Base-by-base conservation (phyloP, 2,888 invertebrate genomes). In the Germaria angustata region DNA sequence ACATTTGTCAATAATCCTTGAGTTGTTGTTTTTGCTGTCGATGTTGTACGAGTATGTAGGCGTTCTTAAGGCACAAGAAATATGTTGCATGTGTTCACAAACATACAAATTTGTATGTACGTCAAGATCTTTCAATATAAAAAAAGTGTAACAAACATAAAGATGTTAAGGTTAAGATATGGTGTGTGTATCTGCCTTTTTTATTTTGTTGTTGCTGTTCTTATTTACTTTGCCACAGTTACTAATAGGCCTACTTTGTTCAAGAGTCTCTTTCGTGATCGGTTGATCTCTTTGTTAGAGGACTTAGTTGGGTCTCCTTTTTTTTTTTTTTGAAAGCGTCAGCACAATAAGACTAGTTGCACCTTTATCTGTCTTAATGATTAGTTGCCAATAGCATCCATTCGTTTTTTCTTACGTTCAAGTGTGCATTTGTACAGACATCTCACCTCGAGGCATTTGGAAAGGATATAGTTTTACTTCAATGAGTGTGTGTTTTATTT, bases 281-380 rank as follows among this genome's bases (percentile, higher is more conserved):
- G 44, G 69, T 41, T 76, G 77, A 82, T 76, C 80, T 80, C 73
- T 82, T 84, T 84, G 76, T 84, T 76, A 66, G 61, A 55, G 22
- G 28, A n/a, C 15, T 75, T 59, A 66, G 36, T 44, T 65, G 66
- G 65, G 41, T 63, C 63, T 63, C 24, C 3, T 28, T 77, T 80
- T 32, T 75, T 65, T 51, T 55, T 51, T 55, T 81, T 75, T 32
- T 32, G 34, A 77, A 53, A 68, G 81, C 63, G 69, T 72, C 65
- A 78, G 65, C 20, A 57, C 39, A 63, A 69, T 49, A 57, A 65
- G 46, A 75, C 80, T 75, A 71, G 71, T 79, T 75, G 82, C 83
- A 80, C 77, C 80, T 83, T 80, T 83, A 80, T 77, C 83, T 61
- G 68, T 76, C 80, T 72, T 68, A 83, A 80, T 57, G 76, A 83